Evolutionary conservation across 2,888 invertebrate species (phyloP), one percentile per base, ranked within the genome.

Genomic region (Altica lythri): DNA sequence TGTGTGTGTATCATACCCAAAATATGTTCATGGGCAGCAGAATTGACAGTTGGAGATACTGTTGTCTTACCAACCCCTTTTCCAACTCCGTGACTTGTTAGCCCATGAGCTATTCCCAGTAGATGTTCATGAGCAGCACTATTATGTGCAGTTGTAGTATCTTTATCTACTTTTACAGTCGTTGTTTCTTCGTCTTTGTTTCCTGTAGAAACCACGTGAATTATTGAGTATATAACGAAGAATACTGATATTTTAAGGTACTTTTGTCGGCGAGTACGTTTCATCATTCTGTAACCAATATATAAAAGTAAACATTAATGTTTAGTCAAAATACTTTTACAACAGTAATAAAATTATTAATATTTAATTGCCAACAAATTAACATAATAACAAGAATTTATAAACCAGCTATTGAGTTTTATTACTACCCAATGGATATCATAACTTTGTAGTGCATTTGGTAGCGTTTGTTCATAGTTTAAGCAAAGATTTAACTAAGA

Each of bases 151-250:
- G 13, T 32, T 19, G 30, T 29, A 4, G 8, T 40, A 6, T 13
- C 27, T 25, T 50, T 13, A 6, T 35, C 44, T 6, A 22, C 18
- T 12, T 4, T 38, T 13, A 45, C 45, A 2, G 57, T 12, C 2
- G 54, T n/a, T 9, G 25, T 25, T 34, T 19, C n/a, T 14, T 43
- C 18, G 14, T 47, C 19, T 57, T 53, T 25, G 59, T 54, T 38
- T 2, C 40, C 16, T 17, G 55, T 17, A 17, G 84, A 72, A 2
- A 69, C 58, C n/a, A 69, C 72, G 53, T 73, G 67, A 13, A 73
- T 81, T 60, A 85, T 81, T 16, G 86, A 83, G 74, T 86, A 87
- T 18, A 86, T 81, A 48, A 87, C 78, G 75, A 87, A 84, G 70
- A 87, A 81, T 42, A 86, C 78, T 4, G 85, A 85, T 63, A 86